A percentile compares a stretch with the other conserved stretches of the same genome.
Conservation (phyloP, 2,113 vertebrate genomes). For the Ia io region DNA sequence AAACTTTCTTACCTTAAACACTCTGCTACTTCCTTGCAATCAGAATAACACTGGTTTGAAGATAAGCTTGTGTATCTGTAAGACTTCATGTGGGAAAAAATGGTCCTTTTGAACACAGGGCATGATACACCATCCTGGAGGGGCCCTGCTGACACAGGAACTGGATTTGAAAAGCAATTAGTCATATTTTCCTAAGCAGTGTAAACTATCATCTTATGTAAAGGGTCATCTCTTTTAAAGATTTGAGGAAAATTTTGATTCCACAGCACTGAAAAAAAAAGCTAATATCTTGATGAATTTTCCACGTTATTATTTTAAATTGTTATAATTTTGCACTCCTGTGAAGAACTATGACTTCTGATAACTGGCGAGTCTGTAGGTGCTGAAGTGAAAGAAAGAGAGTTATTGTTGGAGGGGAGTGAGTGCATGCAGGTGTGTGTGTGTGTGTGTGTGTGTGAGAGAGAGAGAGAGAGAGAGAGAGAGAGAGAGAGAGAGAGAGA, state of each 20-base stretch:
- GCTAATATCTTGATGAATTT: neutral
- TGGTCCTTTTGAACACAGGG: neutral
- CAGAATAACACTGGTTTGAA: neutral
- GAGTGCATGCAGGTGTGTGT: neutral
- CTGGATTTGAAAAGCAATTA: conserved; percentile 50
- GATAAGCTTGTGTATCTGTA: conserved; percentile 52
- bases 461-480: too few species aligned
- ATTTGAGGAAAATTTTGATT: conserved; percentile 45
- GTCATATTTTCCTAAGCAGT: conserved; percentile 47
- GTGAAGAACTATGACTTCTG: neutral
- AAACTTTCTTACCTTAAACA: conserved; percentile 92
- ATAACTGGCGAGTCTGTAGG: neutral
- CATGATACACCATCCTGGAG: conserved; percentile 11
- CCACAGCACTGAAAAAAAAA: neutral
- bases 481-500: neutral
- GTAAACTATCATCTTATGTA: conserved; percentile 42
- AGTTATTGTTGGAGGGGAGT: neutral
- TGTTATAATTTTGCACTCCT: neutral
- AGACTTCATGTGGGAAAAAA: conserved; percentile 45
- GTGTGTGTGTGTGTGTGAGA: neutral
- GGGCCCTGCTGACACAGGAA: conserved; percentile 46
- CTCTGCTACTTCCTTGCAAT: conserved; percentile 62
- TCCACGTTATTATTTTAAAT: neutral
- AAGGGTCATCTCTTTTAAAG: conserved; percentile 40
- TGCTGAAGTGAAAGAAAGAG: conserved; percentile 16